Evolutionary conservation across 2,113 vertebrate genomes (phyloP), one percentile per base, ranked within the genome.

Genomic region (Tragelaphus imberbis): DNA sequence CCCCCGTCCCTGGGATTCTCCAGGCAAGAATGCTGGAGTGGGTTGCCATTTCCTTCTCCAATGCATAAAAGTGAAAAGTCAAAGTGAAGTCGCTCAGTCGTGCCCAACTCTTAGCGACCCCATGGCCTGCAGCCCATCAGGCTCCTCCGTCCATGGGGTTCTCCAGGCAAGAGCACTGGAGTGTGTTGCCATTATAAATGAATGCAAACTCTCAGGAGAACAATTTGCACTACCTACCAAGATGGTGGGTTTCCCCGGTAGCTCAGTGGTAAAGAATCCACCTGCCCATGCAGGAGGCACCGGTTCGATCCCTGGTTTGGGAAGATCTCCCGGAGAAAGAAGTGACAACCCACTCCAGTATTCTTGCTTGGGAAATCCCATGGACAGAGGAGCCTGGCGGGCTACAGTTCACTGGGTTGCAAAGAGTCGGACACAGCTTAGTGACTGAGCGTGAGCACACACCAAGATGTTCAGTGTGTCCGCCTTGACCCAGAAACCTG

Each of bases 401-500:
- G 36, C 71, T 77, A 25, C 21, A 44, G 71, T 44, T 25, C 71
- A 14, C 71, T 6, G 71, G 36, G 36, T 44, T 44, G 23, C 71
- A 44, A 75, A 75, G 71, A 77, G 23, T 44, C 11, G 0, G 36
- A 77, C 12, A 25, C 3, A 25, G 2, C 71, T 44, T 13, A 77
- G 36, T 0, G 0, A 77, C 71, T 77, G 11, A 75, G 68, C 5
- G 0, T 40, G 36, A 40, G 36, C 36, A 25, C 0, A 2, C 36
- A 17, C 55, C 36, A 27, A 63, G 79, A 7, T 47, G 36, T 47
- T 82, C 56, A 44, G 51, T 79, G 15, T 28, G 40, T 47, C n/a
- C 7, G 11, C 27, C 51, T 6, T 33, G 55, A 84, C 30, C 77
- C 63, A 58, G 25, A 77, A 33, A 49, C 19, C 5, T 30, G 19